phyloP scores from a whole-genome alignment of 2,113 vertebrate genomes.

The Okapia johnstoni region DNA sequence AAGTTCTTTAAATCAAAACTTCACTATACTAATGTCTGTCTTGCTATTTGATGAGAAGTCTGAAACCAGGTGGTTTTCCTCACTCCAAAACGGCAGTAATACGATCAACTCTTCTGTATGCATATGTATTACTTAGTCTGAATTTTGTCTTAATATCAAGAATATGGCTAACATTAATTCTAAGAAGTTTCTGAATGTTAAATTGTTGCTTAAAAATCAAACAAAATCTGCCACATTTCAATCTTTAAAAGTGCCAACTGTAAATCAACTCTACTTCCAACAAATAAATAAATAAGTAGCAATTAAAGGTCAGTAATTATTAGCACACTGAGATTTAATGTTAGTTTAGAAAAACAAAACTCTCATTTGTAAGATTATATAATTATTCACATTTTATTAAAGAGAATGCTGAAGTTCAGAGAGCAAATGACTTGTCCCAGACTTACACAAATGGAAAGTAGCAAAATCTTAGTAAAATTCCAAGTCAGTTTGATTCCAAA shows the following conservation, averaged over 20 bases:
- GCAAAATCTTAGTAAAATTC: not conserved
- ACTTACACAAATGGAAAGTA: not conserved
- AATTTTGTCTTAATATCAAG: not conserved
- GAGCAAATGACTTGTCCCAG: not conserved
- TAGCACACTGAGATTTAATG: not conserved
- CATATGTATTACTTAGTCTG: not conserved
- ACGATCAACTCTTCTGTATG: not conserved
- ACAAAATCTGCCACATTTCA: not conserved
- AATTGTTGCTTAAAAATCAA: not conserved
- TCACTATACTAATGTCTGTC: not conserved
- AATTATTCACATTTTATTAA: not conserved
- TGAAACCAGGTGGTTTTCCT: not conserved
- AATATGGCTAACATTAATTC: not conserved
- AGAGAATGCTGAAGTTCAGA: not conserved
- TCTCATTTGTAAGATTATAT: not conserved
- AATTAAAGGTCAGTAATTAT: not conserved
- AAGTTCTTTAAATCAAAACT: not conserved
- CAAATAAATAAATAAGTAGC: not conserved
- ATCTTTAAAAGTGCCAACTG: not conserved
- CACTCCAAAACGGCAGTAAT: not conserved
- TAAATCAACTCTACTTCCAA: not conserved
- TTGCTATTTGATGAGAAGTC: not conserved
- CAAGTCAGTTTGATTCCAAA: not conserved
- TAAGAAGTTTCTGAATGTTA: not conserved
- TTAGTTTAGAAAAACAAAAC: not conserved